These are phyloP conservation scores for Flexamia atlantica DNA, from an alignment of 2,888 invertebrate species.

Conservation along the genomic window DNA sequence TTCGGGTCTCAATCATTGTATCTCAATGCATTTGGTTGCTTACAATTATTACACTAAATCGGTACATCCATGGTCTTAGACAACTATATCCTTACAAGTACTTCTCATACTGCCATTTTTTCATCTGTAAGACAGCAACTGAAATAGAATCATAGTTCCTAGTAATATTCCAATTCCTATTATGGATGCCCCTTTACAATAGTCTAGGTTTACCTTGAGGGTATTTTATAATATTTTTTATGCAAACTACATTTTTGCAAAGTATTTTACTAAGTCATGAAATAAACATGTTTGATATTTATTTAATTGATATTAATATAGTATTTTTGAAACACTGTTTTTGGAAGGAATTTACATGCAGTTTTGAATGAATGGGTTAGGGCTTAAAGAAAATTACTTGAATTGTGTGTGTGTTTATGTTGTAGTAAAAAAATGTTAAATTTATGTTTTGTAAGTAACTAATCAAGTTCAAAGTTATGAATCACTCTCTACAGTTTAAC, in stretches of 20 bases:
- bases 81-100: not conserved
- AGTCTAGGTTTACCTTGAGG: constrained; percentile 13
- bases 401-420: not conserved
- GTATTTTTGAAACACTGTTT: constrained; percentile 14
- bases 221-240: constrained; percentile 46
- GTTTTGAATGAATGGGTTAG: not conserved
- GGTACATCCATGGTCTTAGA: not conserved
- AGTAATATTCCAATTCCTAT: constrained; percentile 33
- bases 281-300: constrained; percentile 27
- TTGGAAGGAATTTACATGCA: constrained; percentile 23
- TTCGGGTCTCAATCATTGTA: no score
- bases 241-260: not conserved
- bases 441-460: not conserved
- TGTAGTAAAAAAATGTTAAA: not conserved
- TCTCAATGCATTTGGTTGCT: no score
- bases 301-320: constrained; percentile 9
- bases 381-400: not conserved
- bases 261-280: not conserved
- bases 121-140: constrained; percentile 36
- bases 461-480: no score
- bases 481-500: no score
- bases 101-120: constrained; percentile 6
- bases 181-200: constrained; percentile 30
- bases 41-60: not conserved
- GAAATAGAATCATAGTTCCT: constrained; percentile 57